A percentile compares a stretch with the other conserved stretches of the same genome.
phyloP scores from a whole-genome alignment of 2,797 vertebrate genomes.

The Aphelocoma californica region DNA sequence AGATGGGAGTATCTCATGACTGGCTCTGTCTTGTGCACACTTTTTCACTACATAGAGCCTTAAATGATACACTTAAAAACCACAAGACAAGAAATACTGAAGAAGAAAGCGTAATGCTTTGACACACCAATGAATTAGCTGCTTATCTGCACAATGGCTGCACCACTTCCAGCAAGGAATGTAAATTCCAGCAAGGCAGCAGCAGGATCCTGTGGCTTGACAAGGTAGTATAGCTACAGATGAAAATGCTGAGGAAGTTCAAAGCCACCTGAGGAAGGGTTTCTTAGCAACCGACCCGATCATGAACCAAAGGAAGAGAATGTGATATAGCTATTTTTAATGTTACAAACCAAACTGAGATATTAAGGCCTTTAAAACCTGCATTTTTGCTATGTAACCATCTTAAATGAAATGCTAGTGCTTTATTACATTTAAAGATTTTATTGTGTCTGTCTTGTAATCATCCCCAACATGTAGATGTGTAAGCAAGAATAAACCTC shows the following conservation, averaged over 20 bases:
- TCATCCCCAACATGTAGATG: not conserved
- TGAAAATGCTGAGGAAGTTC: constrained; percentile 33
- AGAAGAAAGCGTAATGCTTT: not conserved
- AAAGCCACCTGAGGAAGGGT: constrained; percentile 41
- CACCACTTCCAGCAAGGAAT: not conserved
- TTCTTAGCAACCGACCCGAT: constrained; percentile 48
- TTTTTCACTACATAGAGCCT: not conserved
- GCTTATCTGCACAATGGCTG: not conserved
- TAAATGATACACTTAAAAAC: not conserved
- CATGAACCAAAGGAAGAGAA: not conserved
- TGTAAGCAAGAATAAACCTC: not conserved
- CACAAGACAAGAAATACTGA: not conserved
- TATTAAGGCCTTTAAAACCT: not conserved
- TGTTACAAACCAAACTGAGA: not conserved
- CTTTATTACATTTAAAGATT: not conserved
- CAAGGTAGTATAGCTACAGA: not conserved
- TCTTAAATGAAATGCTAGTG: not conserved
- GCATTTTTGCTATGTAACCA: not conserved
- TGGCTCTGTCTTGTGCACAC: not conserved
- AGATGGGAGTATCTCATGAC: not conserved
- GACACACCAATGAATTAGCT: not conserved
- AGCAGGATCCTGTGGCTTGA: not conserved
- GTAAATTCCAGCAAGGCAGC: not conserved
- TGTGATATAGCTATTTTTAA: constrained; percentile 14
- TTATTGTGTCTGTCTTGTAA: not conserved